phyloP scores from a whole-genome alignment of 2,888 invertebrate species.

The Lasioglossum zephyrum region DNA sequence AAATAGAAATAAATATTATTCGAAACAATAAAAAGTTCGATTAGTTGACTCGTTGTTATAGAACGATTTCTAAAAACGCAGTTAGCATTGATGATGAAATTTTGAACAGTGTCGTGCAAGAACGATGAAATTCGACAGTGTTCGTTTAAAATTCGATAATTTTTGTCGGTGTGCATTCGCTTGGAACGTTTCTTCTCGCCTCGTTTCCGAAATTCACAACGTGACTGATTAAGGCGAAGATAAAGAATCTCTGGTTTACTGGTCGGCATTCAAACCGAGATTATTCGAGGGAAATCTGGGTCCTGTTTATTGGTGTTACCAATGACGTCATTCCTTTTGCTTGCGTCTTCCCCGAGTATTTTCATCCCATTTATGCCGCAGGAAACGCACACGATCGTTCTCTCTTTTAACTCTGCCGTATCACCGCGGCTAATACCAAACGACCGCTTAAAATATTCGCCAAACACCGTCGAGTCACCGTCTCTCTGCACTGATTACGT shows the following conservation, averaged over 20 bases:
- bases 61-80: not conserved
- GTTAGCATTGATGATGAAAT: not conserved
- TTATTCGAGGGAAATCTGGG: constrained; percentile 70
- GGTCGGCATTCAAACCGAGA: constrained; percentile 43
- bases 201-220: not conserved
- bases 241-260: constrained; percentile 50
- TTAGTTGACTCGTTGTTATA: not conserved
- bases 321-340: constrained; percentile 68
- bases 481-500: not conserved
- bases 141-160: not conserved
- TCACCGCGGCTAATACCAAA: constrained; percentile 26
- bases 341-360: constrained; percentile 67
- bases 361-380: constrained; percentile 70
- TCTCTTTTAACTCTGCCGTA: constrained; percentile 8
- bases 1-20: not conserved
- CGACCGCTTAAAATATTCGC: constrained; percentile 4
- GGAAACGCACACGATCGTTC: constrained; percentile 41
- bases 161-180: not conserved
- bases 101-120: not conserved
- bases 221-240: constrained; percentile 22
- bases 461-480: not conserved
- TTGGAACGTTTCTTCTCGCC: not conserved
- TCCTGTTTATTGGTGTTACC: constrained; percentile 74
- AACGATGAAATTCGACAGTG: not conserved
- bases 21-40: not conserved